These are phyloP conservation scores for Liopterus haemorrhoidalis DNA, from an alignment of 2,888 invertebrate species.

Conservation along the genomic window DNA sequence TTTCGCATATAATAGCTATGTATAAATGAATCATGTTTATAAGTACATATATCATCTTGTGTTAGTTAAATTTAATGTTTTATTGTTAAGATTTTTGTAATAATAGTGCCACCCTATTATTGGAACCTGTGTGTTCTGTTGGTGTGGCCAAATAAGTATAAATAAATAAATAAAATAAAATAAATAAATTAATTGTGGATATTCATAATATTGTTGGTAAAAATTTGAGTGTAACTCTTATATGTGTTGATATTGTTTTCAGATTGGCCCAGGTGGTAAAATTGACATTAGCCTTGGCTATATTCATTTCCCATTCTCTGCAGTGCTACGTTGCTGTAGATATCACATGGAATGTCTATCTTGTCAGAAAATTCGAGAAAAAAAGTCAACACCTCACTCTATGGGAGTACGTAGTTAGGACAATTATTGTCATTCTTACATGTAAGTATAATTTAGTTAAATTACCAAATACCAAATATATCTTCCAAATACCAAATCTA, in stretches of 20 bases:
- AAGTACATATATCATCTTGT: too few relatives aligned
- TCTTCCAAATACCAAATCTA: too few relatives aligned
- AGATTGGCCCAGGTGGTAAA: slow-evolving; percentile 69
- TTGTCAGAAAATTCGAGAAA: slow-evolving; percentile 55
- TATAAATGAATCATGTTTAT: too few relatives aligned
- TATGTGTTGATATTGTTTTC: slow-evolving; percentile 34
- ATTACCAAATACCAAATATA: too few relatives aligned
- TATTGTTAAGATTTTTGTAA: too few relatives aligned
- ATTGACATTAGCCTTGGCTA: slow-evolving; percentile 67
- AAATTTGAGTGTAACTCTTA: not conserved
- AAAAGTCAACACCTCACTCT: slow-evolving; percentile 54
- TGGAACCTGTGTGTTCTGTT: too few relatives aligned
- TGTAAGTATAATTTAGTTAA: slow-evolving; percentile 80
- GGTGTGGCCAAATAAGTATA: not conserved
- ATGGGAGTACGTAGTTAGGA: slow-evolving; percentile 76
- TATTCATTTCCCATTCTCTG: slow-evolving; percentile 86
- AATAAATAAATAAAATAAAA: not conserved
- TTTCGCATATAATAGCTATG: too few relatives aligned
- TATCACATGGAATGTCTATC: slow-evolving; percentile 81
- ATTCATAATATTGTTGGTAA: not conserved
- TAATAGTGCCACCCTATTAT: too few relatives aligned
- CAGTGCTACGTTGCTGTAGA: slow-evolving; percentile 95
- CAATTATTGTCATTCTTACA: slow-evolving; percentile 70
- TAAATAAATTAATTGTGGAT: too few relatives aligned
- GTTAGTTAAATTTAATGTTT: too few relatives aligned